Conservation (phyloP, 2,113 vertebrate genomes). For the Protobothrops mucrosquamatus region DNA sequence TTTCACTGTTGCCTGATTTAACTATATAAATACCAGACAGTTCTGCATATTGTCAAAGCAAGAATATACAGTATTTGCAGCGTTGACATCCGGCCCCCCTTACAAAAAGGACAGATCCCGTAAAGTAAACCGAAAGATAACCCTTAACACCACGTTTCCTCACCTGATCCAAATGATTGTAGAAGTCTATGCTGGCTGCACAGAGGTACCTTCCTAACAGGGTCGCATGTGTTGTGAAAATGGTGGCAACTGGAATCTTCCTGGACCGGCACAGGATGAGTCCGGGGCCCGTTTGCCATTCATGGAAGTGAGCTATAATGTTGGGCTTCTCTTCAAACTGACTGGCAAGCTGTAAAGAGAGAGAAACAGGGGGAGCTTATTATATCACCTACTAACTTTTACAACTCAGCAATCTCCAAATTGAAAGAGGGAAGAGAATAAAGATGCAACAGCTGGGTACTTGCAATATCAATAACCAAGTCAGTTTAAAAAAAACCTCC, state of each 20-base stretch:
- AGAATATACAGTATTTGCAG: too few relatives aligned
- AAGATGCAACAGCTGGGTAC: background rate
- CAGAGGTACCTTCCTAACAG: slow-evolving; percentile 93
- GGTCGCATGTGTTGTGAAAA: slow-evolving; percentile 96
- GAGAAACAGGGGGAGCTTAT: background rate
- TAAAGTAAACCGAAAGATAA: too few relatives aligned
- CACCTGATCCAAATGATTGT: slow-evolving; percentile 93
- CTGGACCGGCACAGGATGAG: slow-evolving; percentile 82
- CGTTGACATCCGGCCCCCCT: too few relatives aligned
- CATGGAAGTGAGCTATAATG: slow-evolving; percentile 89
- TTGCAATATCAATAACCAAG: background rate
- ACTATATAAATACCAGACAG: too few relatives aligned
- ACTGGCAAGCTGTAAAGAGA: slow-evolving; percentile 77
- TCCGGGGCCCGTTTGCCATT: slow-evolving; percentile 92
- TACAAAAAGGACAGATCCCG: too few relatives aligned
- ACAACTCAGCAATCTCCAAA: background rate
- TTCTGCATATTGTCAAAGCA: too few relatives aligned
- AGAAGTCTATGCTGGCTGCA: slow-evolving; percentile 92
- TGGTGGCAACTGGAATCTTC: slow-evolving; percentile 86
- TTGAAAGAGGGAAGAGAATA: background rate
- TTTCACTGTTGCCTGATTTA: too few relatives aligned
- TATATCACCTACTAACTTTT: background rate
- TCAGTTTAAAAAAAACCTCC: background rate
- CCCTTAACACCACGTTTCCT: slow-evolving; percentile 1
- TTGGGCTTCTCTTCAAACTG: slow-evolving; percentile 76